These are phyloP conservation scores for Micromesistius poutassou DNA, from an alignment of 2,797 vertebrate genomes.

Conservation along the genomic window DNA sequence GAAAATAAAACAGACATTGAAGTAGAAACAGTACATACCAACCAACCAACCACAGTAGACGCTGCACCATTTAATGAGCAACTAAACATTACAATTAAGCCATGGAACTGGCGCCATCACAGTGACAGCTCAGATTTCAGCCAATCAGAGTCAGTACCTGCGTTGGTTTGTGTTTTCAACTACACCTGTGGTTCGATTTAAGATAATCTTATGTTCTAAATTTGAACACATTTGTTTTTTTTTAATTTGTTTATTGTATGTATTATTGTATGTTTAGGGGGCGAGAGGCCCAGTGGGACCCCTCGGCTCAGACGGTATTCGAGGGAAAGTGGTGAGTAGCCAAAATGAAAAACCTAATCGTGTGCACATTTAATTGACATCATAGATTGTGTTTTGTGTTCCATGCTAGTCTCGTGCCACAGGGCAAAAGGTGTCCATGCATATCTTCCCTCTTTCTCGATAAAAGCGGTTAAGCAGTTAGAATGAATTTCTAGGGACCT, in stretches of 20 bases:
- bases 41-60: too few relatives aligned
- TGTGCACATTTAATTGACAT: not conserved
- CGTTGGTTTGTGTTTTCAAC: not conserved
- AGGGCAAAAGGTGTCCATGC: too few relatives aligned
- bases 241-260: not conserved
- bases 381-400: not conserved
- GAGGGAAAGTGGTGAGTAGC: slow-evolving; percentile 85
- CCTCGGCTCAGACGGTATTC: slow-evolving; percentile 79
- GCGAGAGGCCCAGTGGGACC: slow-evolving; percentile 82
- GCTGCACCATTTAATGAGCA: too few relatives aligned
- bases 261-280: slow-evolving; percentile 71
- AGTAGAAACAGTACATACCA: too few relatives aligned
- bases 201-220: too few relatives aligned
- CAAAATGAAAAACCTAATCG: not conserved
- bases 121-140: not conserved
- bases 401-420: too few relatives aligned
- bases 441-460: not conserved
- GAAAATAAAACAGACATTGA: too few relatives aligned
- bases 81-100: too few relatives aligned
- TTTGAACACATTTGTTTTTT: not conserved
- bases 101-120: too few relatives aligned
- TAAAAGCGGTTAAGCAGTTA: not conserved
- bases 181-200: too few relatives aligned
- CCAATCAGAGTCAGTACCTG: not conserved
- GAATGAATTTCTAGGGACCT: slow-evolving; percentile 57